phyloP scores from a whole-genome alignment of 30 jellyfish, hydroid and myxozoan genomes.

The Chrysaora quinquecirrha region DNA sequence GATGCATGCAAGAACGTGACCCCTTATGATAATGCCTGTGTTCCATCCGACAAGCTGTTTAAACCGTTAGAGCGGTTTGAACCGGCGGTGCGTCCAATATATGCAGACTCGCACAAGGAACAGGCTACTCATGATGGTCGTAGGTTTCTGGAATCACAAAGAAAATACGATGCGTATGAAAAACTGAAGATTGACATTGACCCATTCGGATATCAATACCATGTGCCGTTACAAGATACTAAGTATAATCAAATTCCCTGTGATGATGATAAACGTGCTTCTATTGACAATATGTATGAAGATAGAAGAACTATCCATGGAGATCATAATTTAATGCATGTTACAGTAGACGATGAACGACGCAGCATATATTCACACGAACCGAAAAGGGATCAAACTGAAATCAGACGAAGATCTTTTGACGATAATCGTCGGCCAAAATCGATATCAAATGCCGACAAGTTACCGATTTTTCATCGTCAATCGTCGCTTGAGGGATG shows the following conservation, averaged over 20 bases:
- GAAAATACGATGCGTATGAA: background rate
- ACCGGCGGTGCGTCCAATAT: background rate
- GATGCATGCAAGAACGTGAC: too few species aligned
- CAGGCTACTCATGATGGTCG: background rate
- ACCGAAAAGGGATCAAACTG: background rate
- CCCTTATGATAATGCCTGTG: too few species aligned
- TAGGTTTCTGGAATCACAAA: background rate
- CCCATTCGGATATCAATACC: background rate
- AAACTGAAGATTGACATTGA: background rate
- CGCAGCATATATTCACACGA: background rate
- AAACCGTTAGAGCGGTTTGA: background rate
- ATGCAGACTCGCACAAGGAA: background rate
- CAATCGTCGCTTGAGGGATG: background rate
- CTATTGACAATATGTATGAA: background rate
- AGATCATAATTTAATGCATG: background rate
- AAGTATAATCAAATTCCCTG: background rate
- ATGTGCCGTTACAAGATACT: background rate
- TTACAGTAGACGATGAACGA: background rate
- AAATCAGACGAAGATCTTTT: background rate
- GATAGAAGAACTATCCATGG: background rate
- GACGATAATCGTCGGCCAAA: background rate
- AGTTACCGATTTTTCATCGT: background rate
- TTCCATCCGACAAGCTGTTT: too few species aligned
- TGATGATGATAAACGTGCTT: background rate
- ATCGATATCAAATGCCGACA: background rate